Evolutionary conservation across 2,888 invertebrate species (phyloP), one percentile per base, ranked within the genome.

Genomic region (Drosophila mercatorum): DNA sequence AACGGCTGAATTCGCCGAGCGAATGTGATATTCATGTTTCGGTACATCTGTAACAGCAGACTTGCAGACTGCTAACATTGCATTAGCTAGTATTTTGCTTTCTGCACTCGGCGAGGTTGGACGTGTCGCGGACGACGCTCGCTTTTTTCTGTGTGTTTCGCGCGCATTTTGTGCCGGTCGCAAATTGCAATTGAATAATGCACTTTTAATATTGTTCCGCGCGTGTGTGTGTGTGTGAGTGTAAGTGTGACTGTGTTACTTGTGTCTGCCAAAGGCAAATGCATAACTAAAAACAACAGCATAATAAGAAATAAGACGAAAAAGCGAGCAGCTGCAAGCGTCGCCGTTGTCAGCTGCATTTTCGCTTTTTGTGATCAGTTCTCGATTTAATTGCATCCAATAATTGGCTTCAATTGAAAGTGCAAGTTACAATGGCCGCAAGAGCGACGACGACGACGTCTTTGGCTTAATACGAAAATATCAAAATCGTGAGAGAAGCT

Each of bases 111-210:
- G 8, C 2, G 26, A 4, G 57, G 31, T 2, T 22, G 14, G 52
- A 17, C 36, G 72, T n/a, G 22, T 10, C 0, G 62, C 49, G 72
- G 52, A 52, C 36, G 8, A 3, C 14, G 56, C 14, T 52, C n/a
- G 41, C 14, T 2, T 46, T 6, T 47, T 47, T 22, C 17, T 56
- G 49, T 56, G 61, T 53, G 47, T 67, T 64, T 85, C 87, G 86
- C 81, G 83, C 81, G 83, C 70, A 44, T 86, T 78, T 82, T 78
- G 83, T 86, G 81, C 86, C 81, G 81, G 87, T 57, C 72, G 52
- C 74, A 75, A 64, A 56, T 55, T 61, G 70, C 72, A 79, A 65
- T 62, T 66, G 53, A 70, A 67, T 52, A 66, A 62, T 64, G 70
- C 58, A 75, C 64, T 67, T 59, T 57, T 51, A 31, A 63, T 64